Evolutionary conservation across 2,888 invertebrate genomes (phyloP).

Genomic region (Charanyca ferruginea): DNA sequence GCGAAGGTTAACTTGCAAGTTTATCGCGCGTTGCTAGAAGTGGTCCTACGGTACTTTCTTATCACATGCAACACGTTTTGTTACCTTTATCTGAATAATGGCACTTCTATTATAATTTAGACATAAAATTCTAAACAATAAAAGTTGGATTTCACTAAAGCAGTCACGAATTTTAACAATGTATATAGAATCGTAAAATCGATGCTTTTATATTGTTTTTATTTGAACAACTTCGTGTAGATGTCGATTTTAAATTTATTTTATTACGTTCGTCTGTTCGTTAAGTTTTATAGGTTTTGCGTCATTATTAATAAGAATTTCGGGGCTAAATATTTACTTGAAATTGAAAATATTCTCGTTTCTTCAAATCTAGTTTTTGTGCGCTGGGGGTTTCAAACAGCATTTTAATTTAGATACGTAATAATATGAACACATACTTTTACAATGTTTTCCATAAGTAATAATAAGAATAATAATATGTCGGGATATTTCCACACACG

Average conservation of each 20-base stretch:
- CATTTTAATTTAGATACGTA: not conserved
- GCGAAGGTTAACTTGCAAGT: not conserved
- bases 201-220: constrained; percentile 51
- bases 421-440: not conserved
- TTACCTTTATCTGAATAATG: constrained; percentile 41
- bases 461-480: no score
- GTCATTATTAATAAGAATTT: constrained; percentile 9
- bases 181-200: constrained; percentile 46
- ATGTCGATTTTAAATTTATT: constrained; percentile 59
- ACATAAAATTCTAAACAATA: constrained; percentile 60
- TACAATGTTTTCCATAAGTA: no score
- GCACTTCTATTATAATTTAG: constrained; percentile 61
- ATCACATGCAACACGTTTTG: not conserved
- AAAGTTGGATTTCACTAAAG: constrained; percentile 57
- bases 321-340: not conserved
- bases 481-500: no score
- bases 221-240: constrained; percentile 37
- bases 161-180: constrained; percentile 51
- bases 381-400: not conserved
- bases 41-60: constrained; percentile 25
- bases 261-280: constrained; percentile 38
- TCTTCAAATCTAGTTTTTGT: not conserved
- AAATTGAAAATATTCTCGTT: not conserved
- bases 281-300: constrained; percentile 43
- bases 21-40: not conserved